A percentile compares a stretch with the other conserved stretches of the same genome.
Conservation (phyloP, 2,888 invertebrate genomes). For the Drosophila mayaguana region DNA sequence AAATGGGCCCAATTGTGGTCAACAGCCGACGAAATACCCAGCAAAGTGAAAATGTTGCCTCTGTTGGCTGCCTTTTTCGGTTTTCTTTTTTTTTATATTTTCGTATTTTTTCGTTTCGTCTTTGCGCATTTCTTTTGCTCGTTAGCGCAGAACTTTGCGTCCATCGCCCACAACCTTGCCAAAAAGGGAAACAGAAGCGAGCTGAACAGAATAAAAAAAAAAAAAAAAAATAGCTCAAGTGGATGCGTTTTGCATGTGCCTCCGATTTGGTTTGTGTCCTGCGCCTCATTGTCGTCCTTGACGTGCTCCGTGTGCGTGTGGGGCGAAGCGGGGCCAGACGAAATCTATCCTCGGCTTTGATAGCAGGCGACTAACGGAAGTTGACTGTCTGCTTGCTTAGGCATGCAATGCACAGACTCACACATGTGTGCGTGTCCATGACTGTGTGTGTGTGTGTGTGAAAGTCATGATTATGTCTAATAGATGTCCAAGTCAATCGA, state of each 20-base stretch:
- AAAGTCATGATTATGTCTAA: slow-evolving; percentile 82
- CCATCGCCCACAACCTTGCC: not conserved
- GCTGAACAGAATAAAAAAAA: slow-evolving; percentile 12
- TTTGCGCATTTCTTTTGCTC: slow-evolving; percentile 32
- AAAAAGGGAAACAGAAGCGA: slow-evolving; percentile 2
- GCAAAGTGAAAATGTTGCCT: slow-evolving; percentile 36
- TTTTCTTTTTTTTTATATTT: not conserved
- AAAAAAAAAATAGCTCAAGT: slow-evolving; percentile 33
- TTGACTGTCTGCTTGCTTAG: slow-evolving; percentile 68
- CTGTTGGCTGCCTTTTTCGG: not conserved
- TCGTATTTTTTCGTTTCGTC: not conserved
- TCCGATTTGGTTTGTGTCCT: slow-evolving; percentile 55
- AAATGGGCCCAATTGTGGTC: slow-evolving; percentile 50
- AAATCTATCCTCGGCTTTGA: slow-evolving; percentile 50
- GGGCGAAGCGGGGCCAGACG: slow-evolving; percentile 8
- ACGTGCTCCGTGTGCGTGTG: slow-evolving; percentile 12
- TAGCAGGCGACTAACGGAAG: slow-evolving; percentile 55
- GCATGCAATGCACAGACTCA: slow-evolving; percentile 62
- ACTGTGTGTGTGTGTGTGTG: slow-evolving; percentile 5
- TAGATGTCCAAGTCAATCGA: slow-evolving; percentile 83
- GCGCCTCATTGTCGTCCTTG: slow-evolving; percentile 63
- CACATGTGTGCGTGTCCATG: slow-evolving; percentile 3
- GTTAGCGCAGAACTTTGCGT: slow-evolving; percentile 35
- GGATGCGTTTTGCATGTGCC: slow-evolving; percentile 74
- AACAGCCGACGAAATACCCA: slow-evolving; percentile 31